These are phyloP conservation scores for Lobophora halterata DNA, from an alignment of 2,888 invertebrate genomes.

Conservation along the genomic window DNA sequence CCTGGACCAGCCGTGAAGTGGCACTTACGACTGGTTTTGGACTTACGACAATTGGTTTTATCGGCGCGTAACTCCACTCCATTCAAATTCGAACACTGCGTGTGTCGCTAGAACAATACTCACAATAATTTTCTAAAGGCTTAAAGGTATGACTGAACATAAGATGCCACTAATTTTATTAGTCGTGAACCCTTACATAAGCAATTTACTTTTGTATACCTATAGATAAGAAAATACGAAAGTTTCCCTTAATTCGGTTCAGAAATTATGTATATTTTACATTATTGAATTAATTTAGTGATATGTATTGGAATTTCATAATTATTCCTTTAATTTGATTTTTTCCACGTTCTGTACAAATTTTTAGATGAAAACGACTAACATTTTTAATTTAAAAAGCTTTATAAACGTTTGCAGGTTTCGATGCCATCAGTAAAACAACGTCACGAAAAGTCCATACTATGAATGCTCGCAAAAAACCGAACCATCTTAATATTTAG, in stretches of 20 bases:
- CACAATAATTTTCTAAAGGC: slow-evolving; percentile 42
- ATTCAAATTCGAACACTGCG: slow-evolving; percentile 43
- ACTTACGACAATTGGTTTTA: slow-evolving; percentile 27
- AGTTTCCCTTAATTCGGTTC: too few relatives aligned
- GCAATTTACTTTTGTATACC: slow-evolving; percentile 2
- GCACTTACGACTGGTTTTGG: slow-evolving; percentile 43
- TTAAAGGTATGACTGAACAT: slow-evolving; percentile 20
- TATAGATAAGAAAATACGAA: too few relatives aligned
- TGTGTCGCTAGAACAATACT: slow-evolving; percentile 30
- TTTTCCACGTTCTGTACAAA: too few relatives aligned
- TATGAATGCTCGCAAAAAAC: slow-evolving; percentile 29
- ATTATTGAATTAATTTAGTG: too few relatives aligned
- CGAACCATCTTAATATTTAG: slow-evolving; percentile 23
- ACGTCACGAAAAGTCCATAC: slow-evolving; percentile 24
- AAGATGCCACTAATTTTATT: slow-evolving; percentile 20
- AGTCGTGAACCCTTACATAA: slow-evolving; percentile 3
- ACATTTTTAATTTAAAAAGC: slow-evolving; percentile 2
- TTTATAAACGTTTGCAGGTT: slow-evolving; percentile 14
- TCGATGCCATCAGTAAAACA: slow-evolving; percentile 23
- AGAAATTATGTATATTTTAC: too few relatives aligned
- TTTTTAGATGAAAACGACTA: slow-evolving; percentile 6
- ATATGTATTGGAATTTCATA: too few relatives aligned
- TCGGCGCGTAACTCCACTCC: slow-evolving; percentile 38
- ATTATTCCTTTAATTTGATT: too few relatives aligned
- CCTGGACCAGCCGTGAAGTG: slow-evolving; percentile 52